Evolutionary conservation across 2,888 invertebrate species (phyloP).

Genomic region (Campoplex nolae): DNA sequence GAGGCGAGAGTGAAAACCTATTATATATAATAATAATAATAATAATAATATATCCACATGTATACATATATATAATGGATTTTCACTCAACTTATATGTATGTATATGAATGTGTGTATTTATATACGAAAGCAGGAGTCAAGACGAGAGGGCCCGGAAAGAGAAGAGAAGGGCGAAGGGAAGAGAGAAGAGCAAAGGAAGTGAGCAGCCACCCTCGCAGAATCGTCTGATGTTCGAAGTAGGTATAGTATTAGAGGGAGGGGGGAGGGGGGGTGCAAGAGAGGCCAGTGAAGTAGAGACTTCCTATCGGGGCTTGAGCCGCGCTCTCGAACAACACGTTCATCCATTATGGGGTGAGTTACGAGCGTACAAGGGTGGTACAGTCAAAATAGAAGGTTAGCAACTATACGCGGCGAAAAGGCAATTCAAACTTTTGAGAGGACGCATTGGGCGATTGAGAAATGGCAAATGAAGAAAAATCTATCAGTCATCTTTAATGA

Average conservation of each 20-base stretch:
- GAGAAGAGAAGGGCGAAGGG: background rate
- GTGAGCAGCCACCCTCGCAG: conserved; percentile 26
- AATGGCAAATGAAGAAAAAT: background rate
- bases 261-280: conserved; percentile 7
- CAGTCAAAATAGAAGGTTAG: conserved; percentile 43
- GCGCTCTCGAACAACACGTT: conserved; percentile 45
- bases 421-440: conserved; percentile 20
- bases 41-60: background rate
- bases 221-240: conserved; percentile 61
- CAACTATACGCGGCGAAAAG: background rate
- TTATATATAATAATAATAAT: background rate
- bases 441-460: background rate
- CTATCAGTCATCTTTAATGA: background rate
- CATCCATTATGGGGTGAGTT: conserved; percentile 56
- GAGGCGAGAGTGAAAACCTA: conserved; percentile 11
- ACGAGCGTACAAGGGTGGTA: conserved; percentile 34
- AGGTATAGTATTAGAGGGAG: conserved; percentile 54
- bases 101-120: conserved; percentile 16
- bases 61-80: background rate
- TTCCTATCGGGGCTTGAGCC: conserved; percentile 44
- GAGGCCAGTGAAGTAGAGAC: conserved; percentile 38
- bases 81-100: background rate
- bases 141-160: conserved; percentile 24
- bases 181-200: conserved; percentile 38
- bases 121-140: conserved; percentile 20